Percentiles rank a stretch among this genome's conserved stretches.
These are phyloP conservation scores for Acanthosepion pharaonis DNA, from an alignment of 2,888 invertebrate species.

Conservation along the genomic window DNA sequence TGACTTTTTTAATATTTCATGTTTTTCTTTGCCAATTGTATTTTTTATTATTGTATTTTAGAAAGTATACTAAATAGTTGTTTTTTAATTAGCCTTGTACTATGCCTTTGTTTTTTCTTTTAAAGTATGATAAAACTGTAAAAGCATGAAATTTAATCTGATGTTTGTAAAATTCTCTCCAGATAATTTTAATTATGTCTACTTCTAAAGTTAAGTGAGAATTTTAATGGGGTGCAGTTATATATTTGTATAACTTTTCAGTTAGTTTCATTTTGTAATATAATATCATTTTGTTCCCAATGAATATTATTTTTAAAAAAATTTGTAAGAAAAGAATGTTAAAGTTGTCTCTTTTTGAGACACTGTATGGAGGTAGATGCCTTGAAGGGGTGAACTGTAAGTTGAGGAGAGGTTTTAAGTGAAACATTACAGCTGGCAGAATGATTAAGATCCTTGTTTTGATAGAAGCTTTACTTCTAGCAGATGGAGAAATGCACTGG, in stretches of 20 bases:
- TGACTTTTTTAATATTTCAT: too few species aligned
- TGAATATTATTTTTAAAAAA: too few species aligned
- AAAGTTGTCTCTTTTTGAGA: not conserved
- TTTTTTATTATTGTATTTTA: too few species aligned
- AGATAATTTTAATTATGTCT: not conserved
- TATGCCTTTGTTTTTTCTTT: too few species aligned
- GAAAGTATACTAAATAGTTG: too few species aligned
- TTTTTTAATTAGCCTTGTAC: too few species aligned
- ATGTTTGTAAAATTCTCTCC: not conserved
- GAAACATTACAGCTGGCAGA: slow-evolving; percentile 11
- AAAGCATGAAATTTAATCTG: not conserved
- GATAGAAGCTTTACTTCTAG: not conserved
- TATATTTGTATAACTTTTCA: not conserved
- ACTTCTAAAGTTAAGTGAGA: not conserved
- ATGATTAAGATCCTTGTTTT: slow-evolving; percentile 33
- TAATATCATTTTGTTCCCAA: too few species aligned
- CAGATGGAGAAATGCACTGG: slow-evolving; percentile 12
- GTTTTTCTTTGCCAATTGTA: too few species aligned
- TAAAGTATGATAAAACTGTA: not conserved
- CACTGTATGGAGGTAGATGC: not conserved
- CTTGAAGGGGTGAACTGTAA: not conserved
- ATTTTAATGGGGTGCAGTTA: not conserved
- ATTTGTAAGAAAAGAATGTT: too few species aligned
- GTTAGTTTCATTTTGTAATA: too few species aligned
- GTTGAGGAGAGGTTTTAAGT: not conserved